These are phyloP conservation scores for Apeltes quadracus DNA, from an alignment of 2,113 vertebrate genomes.

Conservation along the genomic window DNA sequence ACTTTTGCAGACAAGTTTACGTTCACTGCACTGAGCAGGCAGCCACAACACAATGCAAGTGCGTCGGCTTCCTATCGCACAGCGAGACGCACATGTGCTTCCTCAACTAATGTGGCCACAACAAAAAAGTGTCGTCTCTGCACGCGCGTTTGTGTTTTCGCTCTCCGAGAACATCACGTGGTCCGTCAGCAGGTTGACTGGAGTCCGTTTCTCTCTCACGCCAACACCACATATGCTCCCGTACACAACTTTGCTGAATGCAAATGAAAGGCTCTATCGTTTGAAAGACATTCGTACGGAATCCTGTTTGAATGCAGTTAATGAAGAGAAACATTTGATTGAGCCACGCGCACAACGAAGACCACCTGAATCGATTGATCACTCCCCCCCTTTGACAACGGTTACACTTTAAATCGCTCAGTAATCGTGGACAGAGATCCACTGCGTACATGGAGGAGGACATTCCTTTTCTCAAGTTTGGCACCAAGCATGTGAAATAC, in stretches of 20 bases:
- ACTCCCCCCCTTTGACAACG: background rate
- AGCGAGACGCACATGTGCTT: constrained; percentile 23
- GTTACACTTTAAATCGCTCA: constrained; percentile 3
- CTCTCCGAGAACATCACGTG: constrained; percentile 11
- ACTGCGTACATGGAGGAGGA: constrained; percentile 29
- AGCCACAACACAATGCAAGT: constrained; percentile 1
- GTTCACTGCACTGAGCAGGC: constrained; percentile 14
- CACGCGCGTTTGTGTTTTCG: background rate
- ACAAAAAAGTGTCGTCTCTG: background rate
- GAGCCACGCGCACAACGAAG: background rate
- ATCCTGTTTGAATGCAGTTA: constrained; percentile 4
- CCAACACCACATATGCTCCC: background rate
- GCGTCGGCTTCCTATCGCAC: constrained; percentile 3
- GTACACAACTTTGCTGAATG: constrained; percentile 3
- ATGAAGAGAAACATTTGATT: background rate
- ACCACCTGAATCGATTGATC: background rate
- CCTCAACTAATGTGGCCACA: constrained; percentile 6
- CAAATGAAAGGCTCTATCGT: constrained; percentile 3
- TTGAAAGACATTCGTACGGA: background rate
- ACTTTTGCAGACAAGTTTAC: constrained; percentile 25
- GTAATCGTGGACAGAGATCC: background rate
- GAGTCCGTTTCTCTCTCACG: background rate
- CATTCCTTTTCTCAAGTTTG: constrained; percentile 33
- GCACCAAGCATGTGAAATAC: constrained; percentile 27
- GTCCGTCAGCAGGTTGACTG: constrained; percentile 1